Base-by-base conservation (phyloP, 2,888 invertebrate species). In the Cabera pusaria region DNA sequence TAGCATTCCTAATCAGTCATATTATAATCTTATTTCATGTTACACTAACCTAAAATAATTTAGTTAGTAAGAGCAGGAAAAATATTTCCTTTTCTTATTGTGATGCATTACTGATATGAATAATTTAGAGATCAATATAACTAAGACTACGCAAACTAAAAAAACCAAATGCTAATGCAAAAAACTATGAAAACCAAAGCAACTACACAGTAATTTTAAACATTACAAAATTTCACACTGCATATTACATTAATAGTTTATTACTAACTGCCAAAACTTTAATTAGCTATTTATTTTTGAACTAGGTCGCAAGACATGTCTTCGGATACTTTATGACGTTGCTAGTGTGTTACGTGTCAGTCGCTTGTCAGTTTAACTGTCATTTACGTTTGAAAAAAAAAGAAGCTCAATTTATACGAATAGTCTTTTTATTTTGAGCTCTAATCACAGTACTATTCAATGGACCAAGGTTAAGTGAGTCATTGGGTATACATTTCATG, bases 251-350 rank as follows among this genome's bases (percentile, higher is more conserved):
- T 45, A 48, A 46, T 44, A 52, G 42, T 52, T 16, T 31, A 52
- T 34, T 49, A 54, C 49, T 44, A 44, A 44, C 40, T 40, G 42
- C 40, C 43, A 55, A 50, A 50, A 43, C 41, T 51, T 52, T 62
- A 59, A 60, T 60, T 59, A 57, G 49, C 40, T 7, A 29, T 37
- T 34, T 51, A 57, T 56, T 57, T 52, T 34, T 11, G 49, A 60
- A 52, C 31, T 51, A 47, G 62, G 62, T 56, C 62, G 56, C 37
- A 38, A 43, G 49, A 49, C 45, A 32, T 39, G 40, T 49, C 42
- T 44, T 40, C 11, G 22, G 39, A 46, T 35, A 49, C 44, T 49
- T 50, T 33, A 26, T 50, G 46, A 46, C 46, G 48, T 40, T 24
- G 29, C 9, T 19, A 44, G 33, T 35, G 41, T 47, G 46, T 52